phyloP scores from a whole-genome alignment of 2,113 vertebrate species.

The Varanus salvator region DNA sequence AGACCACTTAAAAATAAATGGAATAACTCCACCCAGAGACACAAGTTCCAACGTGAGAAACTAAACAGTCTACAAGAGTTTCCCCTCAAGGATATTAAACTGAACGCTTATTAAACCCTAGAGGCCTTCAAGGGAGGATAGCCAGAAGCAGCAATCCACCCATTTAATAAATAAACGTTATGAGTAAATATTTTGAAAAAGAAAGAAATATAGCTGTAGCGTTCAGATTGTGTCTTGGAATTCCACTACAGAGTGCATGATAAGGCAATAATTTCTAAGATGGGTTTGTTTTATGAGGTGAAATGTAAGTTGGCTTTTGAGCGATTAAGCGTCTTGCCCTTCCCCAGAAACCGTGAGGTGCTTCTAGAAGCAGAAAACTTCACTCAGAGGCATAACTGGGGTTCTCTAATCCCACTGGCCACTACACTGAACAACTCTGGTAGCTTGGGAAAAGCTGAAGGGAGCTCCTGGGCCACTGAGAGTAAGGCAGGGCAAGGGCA shows the following conservation, averaged over 20 bases:
- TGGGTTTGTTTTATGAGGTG: background rate
- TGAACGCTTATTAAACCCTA: conserved; percentile 42
- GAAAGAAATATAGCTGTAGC: conserved; percentile 30
- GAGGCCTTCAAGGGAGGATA: conserved; percentile 32
- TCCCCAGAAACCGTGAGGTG: background rate
- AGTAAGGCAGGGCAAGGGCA: background rate
- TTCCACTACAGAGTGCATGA: background rate
- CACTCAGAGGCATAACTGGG: background rate
- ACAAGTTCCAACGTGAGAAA: conserved; percentile 64
- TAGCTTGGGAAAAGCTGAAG: too few species aligned
- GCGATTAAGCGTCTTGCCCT: background rate
- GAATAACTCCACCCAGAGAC: conserved; percentile 43
- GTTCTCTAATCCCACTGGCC: background rate
- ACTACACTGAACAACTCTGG: background rate
- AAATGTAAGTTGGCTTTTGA: background rate
- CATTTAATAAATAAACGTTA: conserved; percentile 11
- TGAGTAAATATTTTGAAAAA: conserved; percentile 17
- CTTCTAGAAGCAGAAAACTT: too few species aligned
- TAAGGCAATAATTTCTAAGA: background rate
- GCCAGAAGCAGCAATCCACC: conserved; percentile 41
- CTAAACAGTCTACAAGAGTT: conserved; percentile 41
- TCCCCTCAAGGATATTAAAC: conserved; percentile 43
- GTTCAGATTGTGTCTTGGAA: conserved; percentile 32
- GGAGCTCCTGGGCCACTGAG: background rate
- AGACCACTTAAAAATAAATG: conserved; percentile 58